Percentiles rank a stretch among this genome's conserved stretches.
Evolutionary conservation across 2,113 vertebrate species (phyloP).

Genomic region (Hippocampus comes): DNA sequence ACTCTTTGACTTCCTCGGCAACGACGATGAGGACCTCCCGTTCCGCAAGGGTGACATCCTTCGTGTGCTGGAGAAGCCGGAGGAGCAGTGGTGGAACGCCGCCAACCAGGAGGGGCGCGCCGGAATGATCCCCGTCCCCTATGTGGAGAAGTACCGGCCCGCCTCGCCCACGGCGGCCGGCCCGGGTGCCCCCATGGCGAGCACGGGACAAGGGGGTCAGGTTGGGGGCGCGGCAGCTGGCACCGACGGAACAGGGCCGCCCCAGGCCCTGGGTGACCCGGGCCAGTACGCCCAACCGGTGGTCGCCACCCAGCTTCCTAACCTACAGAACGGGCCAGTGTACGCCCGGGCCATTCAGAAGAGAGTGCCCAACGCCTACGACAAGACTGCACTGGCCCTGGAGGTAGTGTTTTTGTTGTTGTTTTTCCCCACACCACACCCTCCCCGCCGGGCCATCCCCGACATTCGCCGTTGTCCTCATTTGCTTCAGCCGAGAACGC

Average conservation of each 20-base stretch:
- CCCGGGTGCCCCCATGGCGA: conserved; percentile 2
- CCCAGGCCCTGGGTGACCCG: conserved; percentile 81
- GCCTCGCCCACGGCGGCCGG: conserved; percentile 76
- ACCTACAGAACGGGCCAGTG: conserved; percentile 97
- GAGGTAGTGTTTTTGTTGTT: conserved; percentile 77
- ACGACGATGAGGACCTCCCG: conserved; percentile 96
- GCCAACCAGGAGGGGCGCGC: conserved; percentile 87
- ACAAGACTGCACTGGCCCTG: conserved; percentile 98
- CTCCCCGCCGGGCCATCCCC: neutral
- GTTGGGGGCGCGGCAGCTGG: conserved; percentile 57
- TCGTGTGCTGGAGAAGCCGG: conserved; percentile 91
- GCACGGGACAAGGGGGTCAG: conserved; percentile 36
- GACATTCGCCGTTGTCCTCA: conserved; percentile 12
- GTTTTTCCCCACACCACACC: neutral
- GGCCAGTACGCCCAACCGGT: conserved; percentile 95
- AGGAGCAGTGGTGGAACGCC: conserved; percentile 99
- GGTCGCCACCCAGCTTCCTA: conserved; percentile 87
- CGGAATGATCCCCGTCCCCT: conserved; percentile 98
- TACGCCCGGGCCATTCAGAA: conserved; percentile 97
- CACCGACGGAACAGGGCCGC: conserved; percentile 77
- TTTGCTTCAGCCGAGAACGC: conserved; percentile 21
- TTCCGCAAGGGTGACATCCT: conserved; percentile 95
- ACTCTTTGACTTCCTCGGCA: conserved; percentile 96
- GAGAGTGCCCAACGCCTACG: conserved; percentile 98
- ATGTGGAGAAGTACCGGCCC: conserved; percentile 95